phyloP scores from a whole-genome alignment of 2,797 vertebrate genomes.

The Pelodytes ibericus region DNA sequence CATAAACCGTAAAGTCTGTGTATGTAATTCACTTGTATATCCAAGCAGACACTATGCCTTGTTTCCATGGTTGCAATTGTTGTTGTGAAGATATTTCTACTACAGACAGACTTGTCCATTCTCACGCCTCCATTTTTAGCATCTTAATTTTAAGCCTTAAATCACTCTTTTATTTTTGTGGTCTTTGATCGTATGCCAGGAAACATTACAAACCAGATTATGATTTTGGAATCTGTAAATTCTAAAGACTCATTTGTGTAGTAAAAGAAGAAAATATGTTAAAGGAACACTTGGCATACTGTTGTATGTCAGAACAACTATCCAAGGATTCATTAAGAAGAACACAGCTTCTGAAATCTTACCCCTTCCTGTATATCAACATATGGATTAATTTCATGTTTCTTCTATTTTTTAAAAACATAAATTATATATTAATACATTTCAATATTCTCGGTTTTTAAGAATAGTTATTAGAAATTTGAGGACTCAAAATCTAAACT shows the following conservation, averaged over 20 bases:
- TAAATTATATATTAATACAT: too few relatives aligned
- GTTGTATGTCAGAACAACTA: too few relatives aligned
- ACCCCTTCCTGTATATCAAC: too few relatives aligned
- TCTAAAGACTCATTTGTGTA: slow-evolving; percentile 33
- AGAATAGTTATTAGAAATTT: too few relatives aligned
- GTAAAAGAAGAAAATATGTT: too few relatives aligned
- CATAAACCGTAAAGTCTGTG: not conserved
- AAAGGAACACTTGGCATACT: too few relatives aligned
- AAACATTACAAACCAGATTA: slow-evolving; percentile 56
- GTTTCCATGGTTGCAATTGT: slow-evolving; percentile 65
- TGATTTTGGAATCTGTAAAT: slow-evolving; percentile 62
- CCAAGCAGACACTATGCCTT: slow-evolving; percentile 38
- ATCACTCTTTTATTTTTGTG: slow-evolving; percentile 65
- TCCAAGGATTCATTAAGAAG: too few relatives aligned
- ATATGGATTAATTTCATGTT: too few relatives aligned
- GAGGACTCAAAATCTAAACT: too few relatives aligned
- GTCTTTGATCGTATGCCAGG: slow-evolving; percentile 70
- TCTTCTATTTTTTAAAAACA: too few relatives aligned
- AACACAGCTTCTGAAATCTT: too few relatives aligned
- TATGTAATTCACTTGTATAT: slow-evolving; percentile 56
- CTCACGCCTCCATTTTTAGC: slow-evolving; percentile 58
- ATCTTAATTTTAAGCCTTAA: slow-evolving; percentile 66
- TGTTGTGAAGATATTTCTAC: slow-evolving; percentile 64
- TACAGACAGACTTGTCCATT: slow-evolving; percentile 66
- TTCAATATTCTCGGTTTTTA: too few relatives aligned